These are phyloP conservation scores for Limnothrissa miodon DNA, from an alignment of 2,113 vertebrate species.

Conservation along the genomic window DNA sequence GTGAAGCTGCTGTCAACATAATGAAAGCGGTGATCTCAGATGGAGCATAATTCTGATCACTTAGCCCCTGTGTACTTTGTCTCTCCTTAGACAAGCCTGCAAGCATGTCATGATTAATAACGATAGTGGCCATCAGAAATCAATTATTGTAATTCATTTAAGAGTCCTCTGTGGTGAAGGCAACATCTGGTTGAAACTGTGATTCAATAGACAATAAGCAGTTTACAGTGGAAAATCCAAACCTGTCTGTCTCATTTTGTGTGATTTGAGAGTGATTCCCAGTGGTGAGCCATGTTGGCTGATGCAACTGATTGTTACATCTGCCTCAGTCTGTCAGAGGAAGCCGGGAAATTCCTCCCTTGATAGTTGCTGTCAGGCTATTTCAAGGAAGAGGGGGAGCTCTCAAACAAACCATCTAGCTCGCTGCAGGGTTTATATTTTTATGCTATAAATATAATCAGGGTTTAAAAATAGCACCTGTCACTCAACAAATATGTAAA, in stretches of 20 bases:
- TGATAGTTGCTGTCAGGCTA: slow-evolving; percentile 20
- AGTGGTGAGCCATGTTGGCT: slow-evolving; percentile 14
- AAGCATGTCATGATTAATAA: slow-evolving; percentile 15
- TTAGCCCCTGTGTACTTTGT: slow-evolving; percentile 25
- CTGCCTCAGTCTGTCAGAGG: slow-evolving; percentile 33
- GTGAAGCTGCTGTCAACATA: slow-evolving; percentile 59
- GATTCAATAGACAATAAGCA: slow-evolving; percentile 23
- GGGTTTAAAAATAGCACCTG: no score
- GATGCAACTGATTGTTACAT: slow-evolving; percentile 28
- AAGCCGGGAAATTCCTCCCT: slow-evolving; percentile 28
- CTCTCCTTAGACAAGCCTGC: not conserved
- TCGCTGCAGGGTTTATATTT: not conserved
- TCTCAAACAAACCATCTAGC: slow-evolving; percentile 10
- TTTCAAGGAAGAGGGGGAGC: slow-evolving; percentile 19
- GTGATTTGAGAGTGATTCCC: slow-evolving; percentile 26
- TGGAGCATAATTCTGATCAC: slow-evolving; percentile 51
- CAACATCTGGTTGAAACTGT: slow-evolving; percentile 16
- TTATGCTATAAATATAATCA: not conserved
- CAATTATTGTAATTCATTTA: not conserved
- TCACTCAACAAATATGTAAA: no score
- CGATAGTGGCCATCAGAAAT: not conserved
- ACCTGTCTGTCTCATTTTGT: slow-evolving; percentile 21
- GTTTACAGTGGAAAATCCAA: slow-evolving; percentile 32
- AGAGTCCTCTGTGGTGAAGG: slow-evolving; percentile 48
- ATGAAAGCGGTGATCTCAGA: slow-evolving; percentile 58